These are phyloP conservation scores for Pterobdella sp. DNA, from an alignment of 2,888 invertebrate genomes.

Conservation along the genomic window DNA sequence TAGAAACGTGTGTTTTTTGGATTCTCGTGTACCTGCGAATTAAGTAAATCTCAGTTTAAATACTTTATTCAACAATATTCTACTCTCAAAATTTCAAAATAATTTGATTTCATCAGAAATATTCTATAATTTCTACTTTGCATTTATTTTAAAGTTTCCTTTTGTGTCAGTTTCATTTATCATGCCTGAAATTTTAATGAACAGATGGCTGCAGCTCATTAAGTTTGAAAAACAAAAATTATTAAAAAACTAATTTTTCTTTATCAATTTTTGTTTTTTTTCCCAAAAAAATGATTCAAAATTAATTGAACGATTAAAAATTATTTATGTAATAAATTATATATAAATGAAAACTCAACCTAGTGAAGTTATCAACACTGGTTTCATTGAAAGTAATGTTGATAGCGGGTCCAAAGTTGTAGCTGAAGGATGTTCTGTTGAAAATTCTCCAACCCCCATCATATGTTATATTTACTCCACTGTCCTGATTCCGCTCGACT, in stretches of 20 bases:
- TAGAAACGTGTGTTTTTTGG: conserved; percentile 45
- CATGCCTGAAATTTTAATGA: too few species aligned
- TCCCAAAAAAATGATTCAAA: too few species aligned
- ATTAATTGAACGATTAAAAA: too few species aligned
- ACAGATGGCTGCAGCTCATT: too few species aligned
- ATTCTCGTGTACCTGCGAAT: conserved; percentile 30
- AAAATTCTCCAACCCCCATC: conserved; percentile 88
- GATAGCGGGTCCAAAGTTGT: conserved; percentile 69
- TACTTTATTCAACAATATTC: background rate
- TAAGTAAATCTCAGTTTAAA: too few species aligned
- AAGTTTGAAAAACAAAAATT: too few species aligned
- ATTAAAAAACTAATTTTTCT: too few species aligned
- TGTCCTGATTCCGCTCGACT: conserved; percentile 68
- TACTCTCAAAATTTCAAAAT: background rate
- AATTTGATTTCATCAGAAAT: background rate
- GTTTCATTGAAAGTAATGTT: conserved; percentile 41
- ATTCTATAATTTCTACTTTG: background rate
- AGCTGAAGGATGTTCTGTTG: conserved; percentile 73
- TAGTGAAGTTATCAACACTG: conserved; percentile 46
- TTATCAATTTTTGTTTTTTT: too few species aligned
- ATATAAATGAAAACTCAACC: conserved; percentile 30
- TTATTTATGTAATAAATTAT: background rate
- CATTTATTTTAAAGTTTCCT: too few species aligned
- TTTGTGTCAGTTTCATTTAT: too few species aligned
- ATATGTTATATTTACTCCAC: conserved; percentile 85